Evolutionary conservation across 2,888 invertebrate species (phyloP), one percentile per base, ranked within the genome.

Genomic region (Tyria jacobaeae): DNA sequence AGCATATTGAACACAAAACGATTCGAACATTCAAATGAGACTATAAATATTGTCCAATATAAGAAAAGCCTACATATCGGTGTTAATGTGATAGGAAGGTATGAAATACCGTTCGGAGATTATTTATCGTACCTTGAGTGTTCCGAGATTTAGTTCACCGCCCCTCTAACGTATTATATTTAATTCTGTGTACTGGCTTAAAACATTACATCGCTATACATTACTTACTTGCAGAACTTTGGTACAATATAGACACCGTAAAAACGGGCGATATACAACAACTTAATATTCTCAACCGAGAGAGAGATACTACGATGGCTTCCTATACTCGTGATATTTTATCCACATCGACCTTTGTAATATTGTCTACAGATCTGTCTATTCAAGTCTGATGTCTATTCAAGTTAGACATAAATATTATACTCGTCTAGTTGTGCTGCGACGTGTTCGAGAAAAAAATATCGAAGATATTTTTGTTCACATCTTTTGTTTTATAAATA

Each of bases 51-150:
- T 58, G 52, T 60, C 57, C 51, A 54, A 67, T 62, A 68, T 68
- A 76, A 66, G 76, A 73, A 73, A 68, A 66, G 50, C 64, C 54
- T 63, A 66, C 66, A 69, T 66, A 70, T 73, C 63, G 58, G 59
- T 47, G 54, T 12, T 44, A 64, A 67, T 66, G 50, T 56, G 62
- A 68, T 71, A 62, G 60, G 60, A 64, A 71, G 62, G 59, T 66
- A 66, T 64, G 66, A 60, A 60, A 68, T 64, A 68, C 64, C 57
- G 50, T 35, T 37, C 51, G 51, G 47, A 53, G 63, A 66, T 68
- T 71, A 71, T 76, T 71, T 74, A 76, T 67, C 51, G 59, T 55
- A 57, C 51, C 58, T 75, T 68, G 62, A 73, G 65, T 71, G 56
- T 65, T 60, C 54, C 44, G 65, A 74, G 77, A 71, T 75, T 75